A percentile compares a stretch with the other conserved stretches of the same genome.
phyloP scores from a whole-genome alignment of 2,113 vertebrate species.

The Sisor rabdophorus region DNA sequence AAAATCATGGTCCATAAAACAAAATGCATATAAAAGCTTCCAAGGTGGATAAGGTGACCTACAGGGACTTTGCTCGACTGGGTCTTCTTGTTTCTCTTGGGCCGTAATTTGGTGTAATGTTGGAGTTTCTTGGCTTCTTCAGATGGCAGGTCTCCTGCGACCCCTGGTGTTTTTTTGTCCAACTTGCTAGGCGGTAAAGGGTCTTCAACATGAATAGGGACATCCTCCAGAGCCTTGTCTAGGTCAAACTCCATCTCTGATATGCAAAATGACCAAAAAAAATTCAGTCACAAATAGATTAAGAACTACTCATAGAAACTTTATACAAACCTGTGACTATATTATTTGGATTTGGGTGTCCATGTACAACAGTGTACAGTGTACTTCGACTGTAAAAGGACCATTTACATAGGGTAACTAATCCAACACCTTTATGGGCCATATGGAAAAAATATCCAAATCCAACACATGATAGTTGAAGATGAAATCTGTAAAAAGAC shows the following conservation, averaged over 20 bases:
- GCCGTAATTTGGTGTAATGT: conserved; percentile 91
- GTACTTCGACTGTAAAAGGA: background rate
- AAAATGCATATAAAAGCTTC: background rate
- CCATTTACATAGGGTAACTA: background rate
- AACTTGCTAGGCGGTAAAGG: conserved; percentile 64
- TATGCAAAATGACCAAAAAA: conserved; percentile 3
- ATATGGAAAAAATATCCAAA: background rate
- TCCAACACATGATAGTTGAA: background rate
- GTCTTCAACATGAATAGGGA: conserved; percentile 79
- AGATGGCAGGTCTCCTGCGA: conserved; percentile 84
- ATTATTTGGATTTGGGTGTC: background rate
- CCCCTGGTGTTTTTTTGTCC: conserved; percentile 76
- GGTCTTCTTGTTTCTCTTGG: conserved; percentile 88
- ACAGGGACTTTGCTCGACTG: conserved; percentile 86
- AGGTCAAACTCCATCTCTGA: conserved; percentile 98
- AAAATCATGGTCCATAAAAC: background rate
- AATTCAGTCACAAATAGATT: background rate
- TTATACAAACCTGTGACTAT: too few species aligned
- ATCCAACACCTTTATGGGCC: background rate
- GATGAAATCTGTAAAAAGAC: background rate
- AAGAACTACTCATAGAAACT: background rate
- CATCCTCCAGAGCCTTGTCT: conserved; percentile 91
- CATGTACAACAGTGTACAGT: background rate
- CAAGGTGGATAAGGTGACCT: conserved; percentile 57
- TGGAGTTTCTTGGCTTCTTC: conserved; percentile 92